These are phyloP conservation scores for Prunella strophiata DNA, from an alignment of 2,797 vertebrate genomes.

Conservation along the genomic window DNA sequence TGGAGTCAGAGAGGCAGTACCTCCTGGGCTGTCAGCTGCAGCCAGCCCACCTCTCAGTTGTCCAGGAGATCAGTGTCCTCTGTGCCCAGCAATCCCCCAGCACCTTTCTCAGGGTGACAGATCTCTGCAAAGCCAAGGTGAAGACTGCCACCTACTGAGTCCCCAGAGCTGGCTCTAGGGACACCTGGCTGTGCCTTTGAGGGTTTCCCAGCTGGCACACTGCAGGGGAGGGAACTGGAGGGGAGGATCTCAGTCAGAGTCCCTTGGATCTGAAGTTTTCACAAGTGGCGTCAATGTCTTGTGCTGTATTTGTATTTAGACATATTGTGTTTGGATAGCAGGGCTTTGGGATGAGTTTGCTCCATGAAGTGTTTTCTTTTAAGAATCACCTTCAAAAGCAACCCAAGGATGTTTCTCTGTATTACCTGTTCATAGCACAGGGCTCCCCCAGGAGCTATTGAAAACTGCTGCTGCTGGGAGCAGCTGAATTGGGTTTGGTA, in stretches of 20 bases:
- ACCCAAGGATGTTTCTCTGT: not conserved
- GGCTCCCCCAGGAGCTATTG: not conserved
- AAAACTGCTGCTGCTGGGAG: not conserved
- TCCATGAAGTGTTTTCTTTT: not conserved
- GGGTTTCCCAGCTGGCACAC: not conserved
- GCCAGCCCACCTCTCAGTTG: not conserved
- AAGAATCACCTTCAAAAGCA: not conserved
- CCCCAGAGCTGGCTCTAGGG: not conserved
- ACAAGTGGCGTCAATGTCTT: not conserved
- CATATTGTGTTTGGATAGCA: accelerated
- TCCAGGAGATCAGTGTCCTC: not conserved
- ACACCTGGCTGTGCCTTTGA: not conserved
- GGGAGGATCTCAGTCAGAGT: not conserved
- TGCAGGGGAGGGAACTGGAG: no score
- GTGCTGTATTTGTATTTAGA: not conserved
- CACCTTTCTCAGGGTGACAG: not conserved
- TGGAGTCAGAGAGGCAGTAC: not conserved
- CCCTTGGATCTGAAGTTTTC: not conserved
- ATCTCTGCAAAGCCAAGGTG: slow-evolving; percentile 6
- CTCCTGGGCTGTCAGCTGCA: not conserved
- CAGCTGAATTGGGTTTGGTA: not conserved
- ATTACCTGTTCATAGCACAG: not conserved
- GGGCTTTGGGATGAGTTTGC: not conserved
- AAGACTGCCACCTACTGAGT: slow-evolving; percentile 64
- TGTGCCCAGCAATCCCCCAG: not conserved